Conservation (phyloP, 1,140 invertebrate species). For the Drosophila punjabiensis region DNA sequence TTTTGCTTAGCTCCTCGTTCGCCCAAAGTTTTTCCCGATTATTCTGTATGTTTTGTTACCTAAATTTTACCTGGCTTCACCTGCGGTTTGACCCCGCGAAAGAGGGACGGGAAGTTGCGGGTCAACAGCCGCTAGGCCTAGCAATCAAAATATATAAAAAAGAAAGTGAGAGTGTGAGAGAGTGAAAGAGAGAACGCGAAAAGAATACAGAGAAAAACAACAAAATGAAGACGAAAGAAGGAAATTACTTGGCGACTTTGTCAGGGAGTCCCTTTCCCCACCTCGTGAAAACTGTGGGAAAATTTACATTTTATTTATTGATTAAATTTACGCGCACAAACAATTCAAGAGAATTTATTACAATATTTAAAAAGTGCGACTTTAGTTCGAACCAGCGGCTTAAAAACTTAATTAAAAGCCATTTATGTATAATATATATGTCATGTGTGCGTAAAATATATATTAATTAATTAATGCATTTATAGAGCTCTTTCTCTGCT, state of each 20-base stretch:
- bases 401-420: constrained; percentile 49
- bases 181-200: neutral
- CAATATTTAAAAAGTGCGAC: constrained; percentile 16
- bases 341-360: constrained; percentile 27
- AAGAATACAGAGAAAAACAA: neutral
- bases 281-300: constrained; percentile 4
- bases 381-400: constrained; percentile 3
- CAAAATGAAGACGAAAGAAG: constrained; percentile 4
- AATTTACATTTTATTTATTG: constrained; percentile 46
- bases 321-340: constrained; percentile 29
- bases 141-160: constrained; percentile 27
- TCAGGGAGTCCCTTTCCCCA: neutral
- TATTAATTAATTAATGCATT: neutral
- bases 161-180: neutral
- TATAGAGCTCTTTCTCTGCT: neutral
- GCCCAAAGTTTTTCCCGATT: constrained; percentile 28
- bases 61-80: constrained; percentile 8
- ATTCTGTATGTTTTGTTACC: constrained; percentile 6
- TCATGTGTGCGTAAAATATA: neutral
- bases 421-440: constrained; percentile 7
- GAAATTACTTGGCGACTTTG: constrained; percentile 28
- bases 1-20: constrained; percentile 20
- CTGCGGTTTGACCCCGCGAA: constrained; percentile 20
- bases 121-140: constrained; percentile 45
- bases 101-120: constrained; percentile 5